These are phyloP conservation scores for Podiceps cristatus DNA, from an alignment of 2,113 vertebrate species.

Conservation along the genomic window DNA sequence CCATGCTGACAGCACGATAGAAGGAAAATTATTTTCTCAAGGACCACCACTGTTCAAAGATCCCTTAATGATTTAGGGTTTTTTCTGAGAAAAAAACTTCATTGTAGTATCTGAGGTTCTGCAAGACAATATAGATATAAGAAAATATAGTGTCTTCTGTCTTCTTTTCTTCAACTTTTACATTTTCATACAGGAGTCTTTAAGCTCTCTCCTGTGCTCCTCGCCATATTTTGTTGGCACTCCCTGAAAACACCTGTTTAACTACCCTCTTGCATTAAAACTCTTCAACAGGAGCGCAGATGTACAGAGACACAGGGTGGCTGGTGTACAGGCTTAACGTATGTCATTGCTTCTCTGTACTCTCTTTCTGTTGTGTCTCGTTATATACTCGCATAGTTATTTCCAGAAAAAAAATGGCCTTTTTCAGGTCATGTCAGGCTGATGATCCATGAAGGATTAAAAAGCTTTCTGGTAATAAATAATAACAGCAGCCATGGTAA, in stretches of 20 bases:
- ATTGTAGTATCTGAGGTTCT: neutral
- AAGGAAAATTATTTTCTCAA: neutral
- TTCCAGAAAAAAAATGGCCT: neutral
- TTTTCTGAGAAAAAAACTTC: neutral
- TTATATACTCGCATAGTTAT: neutral
- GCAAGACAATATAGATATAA: neutral
- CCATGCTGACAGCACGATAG: neutral
- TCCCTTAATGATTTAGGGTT: neutral
- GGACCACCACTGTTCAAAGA: neutral
- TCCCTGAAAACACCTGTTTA: neutral
- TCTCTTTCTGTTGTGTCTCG: neutral
- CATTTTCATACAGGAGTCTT: neutral
- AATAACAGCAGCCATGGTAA: neutral
- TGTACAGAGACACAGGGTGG: neutral
- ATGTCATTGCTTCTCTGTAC: neutral
- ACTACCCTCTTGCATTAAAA: neutral
- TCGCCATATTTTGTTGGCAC: rapidly evolving
- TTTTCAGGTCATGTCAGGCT: neutral
- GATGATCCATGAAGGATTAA: neutral
- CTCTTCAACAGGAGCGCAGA: neutral
- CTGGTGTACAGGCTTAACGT: neutral
- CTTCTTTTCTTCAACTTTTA: neutral
- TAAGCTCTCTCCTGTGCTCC: neutral
- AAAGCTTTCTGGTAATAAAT: neutral
- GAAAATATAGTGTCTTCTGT: neutral